Evolutionary conservation across 2,113 vertebrate genomes (phyloP), one percentile per base, ranked within the genome.

Genomic region (Dasyprocta punctata): DNA sequence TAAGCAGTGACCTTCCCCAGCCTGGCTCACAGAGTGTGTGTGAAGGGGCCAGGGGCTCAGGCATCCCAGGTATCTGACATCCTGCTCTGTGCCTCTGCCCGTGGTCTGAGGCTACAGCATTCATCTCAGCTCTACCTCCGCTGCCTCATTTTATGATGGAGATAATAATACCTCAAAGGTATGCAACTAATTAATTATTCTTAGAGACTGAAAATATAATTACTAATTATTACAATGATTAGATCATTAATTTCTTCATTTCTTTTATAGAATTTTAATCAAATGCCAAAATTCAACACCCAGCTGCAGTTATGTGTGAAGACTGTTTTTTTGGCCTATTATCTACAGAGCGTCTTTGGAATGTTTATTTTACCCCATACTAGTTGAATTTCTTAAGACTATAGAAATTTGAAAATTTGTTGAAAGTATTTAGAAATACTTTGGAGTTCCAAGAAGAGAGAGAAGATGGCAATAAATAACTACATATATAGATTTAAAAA

Each of bases 161-260:
- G 94, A 89, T 95, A 97, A 97, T 96, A 90, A 85, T 94, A 86
- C 90, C 94, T 96, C 89, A 80, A 95, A 96, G 96, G 88, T 95
- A 91, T 94, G 73, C 33, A 16, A 36, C 78, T 94, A 96, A 97
- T 97, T 95, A 97, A 95, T 98, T 94, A 97, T 93, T 89, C 90
- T 81, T 92, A 91, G 71, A 90, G 44, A 81, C 73, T 26, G 69
- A 95, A 96, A 92, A 78, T 96, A 84, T 95, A 97, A 93, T 95
- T 80, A 63, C 96, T 97, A 90, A 94, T 97, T 96, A 96, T 88
- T 82, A 71, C 86, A 92, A 81, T 88, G 52, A 63, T 89, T 83
- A 96, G 75, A 89, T 89, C 82, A 95, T 97, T 95, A 84, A 69
- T 95, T 96, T 94, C 82, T 97, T 97, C 56, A 85, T 78, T 89